Evolutionary conservation across 92 coral and sea anemone species (phyloP), one percentile per base, ranked within the genome.

Genomic region (Bergia puertoricense): DNA sequence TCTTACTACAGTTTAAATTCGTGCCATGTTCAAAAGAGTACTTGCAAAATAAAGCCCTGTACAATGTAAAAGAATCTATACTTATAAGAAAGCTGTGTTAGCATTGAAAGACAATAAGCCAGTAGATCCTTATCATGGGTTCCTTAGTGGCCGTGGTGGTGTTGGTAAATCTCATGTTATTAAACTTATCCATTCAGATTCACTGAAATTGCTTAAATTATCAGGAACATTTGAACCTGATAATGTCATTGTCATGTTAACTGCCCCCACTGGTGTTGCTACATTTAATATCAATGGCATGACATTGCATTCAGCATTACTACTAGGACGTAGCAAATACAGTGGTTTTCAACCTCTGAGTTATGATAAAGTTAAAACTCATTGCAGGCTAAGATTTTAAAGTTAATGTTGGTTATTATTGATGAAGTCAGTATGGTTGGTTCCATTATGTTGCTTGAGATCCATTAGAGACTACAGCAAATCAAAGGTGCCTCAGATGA

Each of bases 251-350:
- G 76, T 72, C 2, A n/a, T 72, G 42, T 7, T 84, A 66, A 51
- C 88, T 51, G 88, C 88, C 11, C 88, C 88, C 74, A 85, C 88
- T 85, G 79, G 88, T 39, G 88, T 85, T 15, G 88, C 88, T 51
- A 80, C 88, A 6, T 85, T 85, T 45, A 85, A 85, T 85, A 56
- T 85, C 15, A 76, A 85, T 69, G 67, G 88, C 18, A 50, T 59
- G 40, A 85, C 88, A 41, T 56, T 81, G 38, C 85, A 81, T 50
- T 85, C 88, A 85, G 76, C 76, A 72, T 72, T 72, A 10, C 77
- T 85, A 37, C 51, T 85, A 9, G 88, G 88, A n/a, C 79, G 45
- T 74, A 79, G 81, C 79, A 86, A 67, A 44, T 74, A 46, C 18
- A 36, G 59, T 50, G 82, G 69, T 57, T 86, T 74, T 46, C 77